Conservation (phyloP, 2,888 invertebrate genomes). For the Flexamia atlantica region DNA sequence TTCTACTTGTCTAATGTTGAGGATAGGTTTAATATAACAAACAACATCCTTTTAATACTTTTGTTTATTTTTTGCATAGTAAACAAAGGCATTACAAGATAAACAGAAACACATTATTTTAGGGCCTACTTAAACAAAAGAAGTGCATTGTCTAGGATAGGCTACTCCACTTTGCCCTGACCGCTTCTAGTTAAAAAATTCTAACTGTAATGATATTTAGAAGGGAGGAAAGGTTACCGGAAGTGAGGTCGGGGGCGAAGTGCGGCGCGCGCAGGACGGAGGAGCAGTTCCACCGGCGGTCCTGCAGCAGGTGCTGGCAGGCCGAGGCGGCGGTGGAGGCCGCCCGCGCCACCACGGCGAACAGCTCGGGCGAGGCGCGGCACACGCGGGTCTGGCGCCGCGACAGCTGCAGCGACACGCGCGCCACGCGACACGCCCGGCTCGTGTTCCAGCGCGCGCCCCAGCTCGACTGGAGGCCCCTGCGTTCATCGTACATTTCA, state of each 20-base stretch:
- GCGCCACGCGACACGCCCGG: conserved; percentile 64
- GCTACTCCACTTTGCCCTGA: too few species aligned
- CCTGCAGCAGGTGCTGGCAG: conserved; percentile 84
- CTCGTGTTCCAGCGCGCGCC: conserved; percentile 64
- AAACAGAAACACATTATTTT: too few species aligned
- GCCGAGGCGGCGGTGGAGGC: conserved; percentile 82
- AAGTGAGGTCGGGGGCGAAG: conserved; percentile 86
- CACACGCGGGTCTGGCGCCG: conserved; percentile 82
- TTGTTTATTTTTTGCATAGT: too few species aligned
- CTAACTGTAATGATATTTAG: too few species aligned
- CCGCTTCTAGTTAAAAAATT: too few species aligned
- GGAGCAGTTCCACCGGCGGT: conserved; percentile 91
- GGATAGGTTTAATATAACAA: too few species aligned
- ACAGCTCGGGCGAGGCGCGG: conserved; percentile 81
- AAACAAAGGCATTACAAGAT: too few species aligned
- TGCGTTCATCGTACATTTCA: too few species aligned
- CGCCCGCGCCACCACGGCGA: conserved; percentile 87
- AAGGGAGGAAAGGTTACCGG: conserved; percentile 82
- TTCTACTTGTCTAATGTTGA: too few species aligned
- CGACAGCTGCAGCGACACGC: conserved; percentile 74
- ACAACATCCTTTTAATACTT: too few species aligned
- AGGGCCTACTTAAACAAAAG: too few species aligned
- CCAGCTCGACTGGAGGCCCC: conserved; percentile 64
- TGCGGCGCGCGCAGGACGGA: conserved; percentile 84
- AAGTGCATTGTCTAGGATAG: too few species aligned